Evolutionary conservation across 1,140 invertebrate species (phyloP).

Genomic region (silkworm (Bombyx mori)): DNA sequence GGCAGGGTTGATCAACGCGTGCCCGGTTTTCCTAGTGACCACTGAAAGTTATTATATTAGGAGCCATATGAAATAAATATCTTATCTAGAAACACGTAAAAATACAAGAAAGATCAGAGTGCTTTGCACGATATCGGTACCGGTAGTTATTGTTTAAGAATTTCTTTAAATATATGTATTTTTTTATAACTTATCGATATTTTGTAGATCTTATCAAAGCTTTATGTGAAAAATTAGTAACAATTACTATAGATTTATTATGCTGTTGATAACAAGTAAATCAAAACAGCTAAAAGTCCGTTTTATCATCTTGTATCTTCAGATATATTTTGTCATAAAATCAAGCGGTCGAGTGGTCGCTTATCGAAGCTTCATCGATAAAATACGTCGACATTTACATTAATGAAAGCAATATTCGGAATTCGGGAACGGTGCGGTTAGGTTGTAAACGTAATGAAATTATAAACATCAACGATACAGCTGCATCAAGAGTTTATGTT

Average conservation of each 20-base stretch:
- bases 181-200: too few species aligned
- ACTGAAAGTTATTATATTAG: constrained; percentile 31
- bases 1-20: constrained; percentile 48
- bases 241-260: neutral
- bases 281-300: neutral
- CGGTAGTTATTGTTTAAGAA: too few species aligned
- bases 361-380: constrained; percentile 26
- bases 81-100: constrained; percentile 4
- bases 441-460: constrained; percentile 13
- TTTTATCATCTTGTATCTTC: constrained; percentile 25
- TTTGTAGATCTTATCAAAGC: too few species aligned
- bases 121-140: too few species aligned
- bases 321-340: constrained; percentile 30
- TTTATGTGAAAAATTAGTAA: too few species aligned
- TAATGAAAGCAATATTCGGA: constrained; percentile 16
- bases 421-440: constrained; percentile 11
- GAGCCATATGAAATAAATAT: constrained; percentile 10
- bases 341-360: constrained; percentile 20
- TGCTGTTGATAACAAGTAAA: neutral
- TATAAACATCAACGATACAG: constrained; percentile 1
- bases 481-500: too few species aligned
- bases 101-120: too few species aligned
- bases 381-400: constrained; percentile 23
- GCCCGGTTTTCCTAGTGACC: constrained; percentile 57
- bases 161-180: too few species aligned